Evolutionary conservation across 2,113 vertebrate species (phyloP).

Genomic region (Hippoglossus stenolepis): DNA sequence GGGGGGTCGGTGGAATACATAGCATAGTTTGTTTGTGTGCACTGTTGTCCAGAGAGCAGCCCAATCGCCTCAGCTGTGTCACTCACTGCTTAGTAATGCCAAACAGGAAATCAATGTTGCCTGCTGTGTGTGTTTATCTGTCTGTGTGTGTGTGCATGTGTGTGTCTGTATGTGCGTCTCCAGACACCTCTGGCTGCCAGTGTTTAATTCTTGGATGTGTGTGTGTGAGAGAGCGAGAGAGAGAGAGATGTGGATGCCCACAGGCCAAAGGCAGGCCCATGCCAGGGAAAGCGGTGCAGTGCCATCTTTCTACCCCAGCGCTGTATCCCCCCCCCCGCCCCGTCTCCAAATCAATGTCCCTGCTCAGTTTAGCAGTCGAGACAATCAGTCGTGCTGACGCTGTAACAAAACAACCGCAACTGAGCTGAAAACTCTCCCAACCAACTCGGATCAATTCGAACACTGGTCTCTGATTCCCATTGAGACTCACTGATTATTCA

Average conservation of each 20-base stretch:
- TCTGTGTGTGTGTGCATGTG: conserved; percentile 14
- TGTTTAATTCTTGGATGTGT: conserved; percentile 38
- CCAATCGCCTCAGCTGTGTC: conserved; percentile 61
- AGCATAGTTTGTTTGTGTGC: conserved; percentile 46
- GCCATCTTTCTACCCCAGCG: conserved; percentile 40
- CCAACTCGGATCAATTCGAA: conserved; percentile 50
- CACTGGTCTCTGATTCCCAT: conserved; percentile 18
- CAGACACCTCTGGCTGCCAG: conserved; percentile 63
- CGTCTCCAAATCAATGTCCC: conserved; percentile 62
- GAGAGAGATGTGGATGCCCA: conserved; percentile 39
- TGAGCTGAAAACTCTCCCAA: conserved; percentile 19
- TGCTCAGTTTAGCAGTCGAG: conserved; percentile 51
- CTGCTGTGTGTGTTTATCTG: conserved; percentile 31
- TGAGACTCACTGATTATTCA: conserved; percentile 10
- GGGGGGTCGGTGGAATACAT: background rate
- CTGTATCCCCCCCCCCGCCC: conserved; percentile 37
- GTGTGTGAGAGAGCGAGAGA: background rate
- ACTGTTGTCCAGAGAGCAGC: conserved; percentile 53
- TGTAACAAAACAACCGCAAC: conserved; percentile 49
- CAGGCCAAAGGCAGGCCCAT: conserved; percentile 56
- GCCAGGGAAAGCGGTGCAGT: conserved; percentile 60
- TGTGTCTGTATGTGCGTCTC: conserved; percentile 30
- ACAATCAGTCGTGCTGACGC: conserved; percentile 53
- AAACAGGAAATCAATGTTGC: conserved; percentile 78
- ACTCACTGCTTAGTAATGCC: conserved; percentile 66